These are phyloP conservation scores for Sminthopsis crassicaudata DNA, from an alignment of 2,113 vertebrate species.

Conservation along the genomic window DNA sequence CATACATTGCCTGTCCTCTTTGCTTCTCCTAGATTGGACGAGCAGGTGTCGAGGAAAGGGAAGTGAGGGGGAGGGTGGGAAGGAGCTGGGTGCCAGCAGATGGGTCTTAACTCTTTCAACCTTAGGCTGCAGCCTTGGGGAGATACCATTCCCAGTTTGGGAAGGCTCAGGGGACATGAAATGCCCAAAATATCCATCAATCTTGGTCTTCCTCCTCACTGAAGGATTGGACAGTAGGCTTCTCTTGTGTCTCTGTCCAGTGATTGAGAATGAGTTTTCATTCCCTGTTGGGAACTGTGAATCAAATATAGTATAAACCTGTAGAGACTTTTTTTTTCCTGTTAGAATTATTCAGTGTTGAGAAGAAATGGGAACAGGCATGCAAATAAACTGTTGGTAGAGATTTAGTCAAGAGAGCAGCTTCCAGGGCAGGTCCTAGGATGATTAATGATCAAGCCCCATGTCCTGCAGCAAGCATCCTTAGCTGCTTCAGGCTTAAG, in stretches of 20 bases:
- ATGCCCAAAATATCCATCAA: neutral
- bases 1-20: neutral
- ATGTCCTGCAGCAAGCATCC: neutral
- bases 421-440: neutral
- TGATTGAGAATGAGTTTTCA: neutral
- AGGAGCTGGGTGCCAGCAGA: neutral
- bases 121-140: neutral
- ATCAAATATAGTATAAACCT: neutral
- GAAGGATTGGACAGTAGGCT: neutral
- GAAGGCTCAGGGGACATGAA: neutral
- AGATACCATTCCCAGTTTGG: neutral
- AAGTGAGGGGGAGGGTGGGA: neutral
- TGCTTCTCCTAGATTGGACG: neutral
- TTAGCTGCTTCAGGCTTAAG: neutral
- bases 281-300: neutral
- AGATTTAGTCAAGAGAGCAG: neutral
- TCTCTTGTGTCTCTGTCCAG: neutral
- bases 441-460: neutral
- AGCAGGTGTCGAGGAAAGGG: conserved; percentile 7
- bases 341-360: neutral
- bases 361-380: neutral
- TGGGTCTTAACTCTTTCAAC: neutral
- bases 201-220: neutral
- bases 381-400: neutral
- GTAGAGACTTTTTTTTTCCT: neutral